phyloP scores from a whole-genome alignment of 2,113 vertebrate genomes.

The Xiphophorus couchianus region DNA sequence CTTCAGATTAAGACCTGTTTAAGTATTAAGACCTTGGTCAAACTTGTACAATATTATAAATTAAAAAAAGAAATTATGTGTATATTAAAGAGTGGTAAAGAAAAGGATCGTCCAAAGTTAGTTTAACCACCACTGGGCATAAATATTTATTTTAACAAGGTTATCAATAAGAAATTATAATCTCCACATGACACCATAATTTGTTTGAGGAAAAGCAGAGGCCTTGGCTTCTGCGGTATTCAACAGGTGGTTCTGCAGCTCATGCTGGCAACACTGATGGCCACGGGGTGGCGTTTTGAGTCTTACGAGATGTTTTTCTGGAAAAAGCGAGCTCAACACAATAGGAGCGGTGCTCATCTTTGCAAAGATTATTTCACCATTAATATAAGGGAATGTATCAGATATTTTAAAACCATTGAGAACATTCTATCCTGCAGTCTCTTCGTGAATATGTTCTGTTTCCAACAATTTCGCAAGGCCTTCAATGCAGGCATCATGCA shows the following conservation, averaged over 20 bases:
- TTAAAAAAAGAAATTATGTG: no score
- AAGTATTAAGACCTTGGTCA: no score
- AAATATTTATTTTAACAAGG: no score
- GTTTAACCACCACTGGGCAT: no score
- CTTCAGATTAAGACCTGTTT: no score
- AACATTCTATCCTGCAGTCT: background rate
- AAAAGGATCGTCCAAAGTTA: no score
- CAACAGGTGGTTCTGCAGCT: slow-evolving; percentile 64
- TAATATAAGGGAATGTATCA: slow-evolving; percentile 1
- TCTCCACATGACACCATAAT: no score
- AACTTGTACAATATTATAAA: no score
- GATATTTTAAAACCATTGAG: background rate
- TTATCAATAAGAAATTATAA: no score
- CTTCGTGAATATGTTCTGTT: background rate
- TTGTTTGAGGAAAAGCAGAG: background rate
- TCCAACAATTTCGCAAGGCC: background rate
- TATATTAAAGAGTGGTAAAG: no score
- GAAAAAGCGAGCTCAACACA: slow-evolving; percentile 32
- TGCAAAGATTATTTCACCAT: slow-evolving; percentile 13
- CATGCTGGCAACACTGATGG: background rate
- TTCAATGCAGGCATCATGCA: slow-evolving; percentile 14
- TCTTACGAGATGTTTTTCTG: slow-evolving; percentile 51
- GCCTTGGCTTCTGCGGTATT: background rate
- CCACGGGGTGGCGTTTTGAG: slow-evolving; percentile 61
- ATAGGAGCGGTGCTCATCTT: slow-evolving; percentile 22